A percentile compares a stretch with the other conserved stretches of the same genome.
Conservation (phyloP, 1,140 invertebrate species). For the Riptortus pedestris region DNA sequence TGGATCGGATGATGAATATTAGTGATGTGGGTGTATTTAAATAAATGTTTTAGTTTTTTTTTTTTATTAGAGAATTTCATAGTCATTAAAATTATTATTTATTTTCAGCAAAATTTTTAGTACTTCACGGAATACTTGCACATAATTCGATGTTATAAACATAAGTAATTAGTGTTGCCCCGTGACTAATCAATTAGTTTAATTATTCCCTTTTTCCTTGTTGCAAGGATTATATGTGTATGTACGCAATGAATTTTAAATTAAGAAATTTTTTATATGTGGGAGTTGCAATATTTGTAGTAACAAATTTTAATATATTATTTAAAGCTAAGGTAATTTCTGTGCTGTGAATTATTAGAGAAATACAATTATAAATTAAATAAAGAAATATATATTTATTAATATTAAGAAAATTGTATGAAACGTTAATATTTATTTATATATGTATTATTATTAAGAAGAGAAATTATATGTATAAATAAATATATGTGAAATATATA, state of each 20-base stretch:
- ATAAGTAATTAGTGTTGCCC: constrained; percentile 1
- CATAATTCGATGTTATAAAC: not conserved
- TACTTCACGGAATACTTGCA: not conserved
- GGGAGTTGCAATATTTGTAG: not conserved
- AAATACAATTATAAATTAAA: not conserved
- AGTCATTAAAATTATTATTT: too few relatives aligned
- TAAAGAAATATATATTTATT: constrained; percentile 9
- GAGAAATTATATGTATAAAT: too few relatives aligned
- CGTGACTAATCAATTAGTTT: not conserved
- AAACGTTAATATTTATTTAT: not conserved
- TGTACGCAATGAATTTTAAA: too few relatives aligned
- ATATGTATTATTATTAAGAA: too few relatives aligned
- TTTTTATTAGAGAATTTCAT: not conserved
- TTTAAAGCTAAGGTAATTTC: constrained; percentile 18
- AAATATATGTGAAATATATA: too few relatives aligned
- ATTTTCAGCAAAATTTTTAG: too few relatives aligned
- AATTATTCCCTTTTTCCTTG: not conserved
- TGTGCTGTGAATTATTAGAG: constrained; percentile 10
- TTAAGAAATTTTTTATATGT: not conserved
- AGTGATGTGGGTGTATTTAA: not conserved
- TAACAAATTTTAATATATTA: constrained; percentile 1
- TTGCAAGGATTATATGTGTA: not conserved
- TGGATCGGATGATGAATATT: constrained; percentile 43
- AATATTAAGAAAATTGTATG: not conserved
- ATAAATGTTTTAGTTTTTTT: not conserved